Evolutionary conservation across 2,888 invertebrate species (phyloP).

Genomic region (Ormyrus labotus): DNA sequence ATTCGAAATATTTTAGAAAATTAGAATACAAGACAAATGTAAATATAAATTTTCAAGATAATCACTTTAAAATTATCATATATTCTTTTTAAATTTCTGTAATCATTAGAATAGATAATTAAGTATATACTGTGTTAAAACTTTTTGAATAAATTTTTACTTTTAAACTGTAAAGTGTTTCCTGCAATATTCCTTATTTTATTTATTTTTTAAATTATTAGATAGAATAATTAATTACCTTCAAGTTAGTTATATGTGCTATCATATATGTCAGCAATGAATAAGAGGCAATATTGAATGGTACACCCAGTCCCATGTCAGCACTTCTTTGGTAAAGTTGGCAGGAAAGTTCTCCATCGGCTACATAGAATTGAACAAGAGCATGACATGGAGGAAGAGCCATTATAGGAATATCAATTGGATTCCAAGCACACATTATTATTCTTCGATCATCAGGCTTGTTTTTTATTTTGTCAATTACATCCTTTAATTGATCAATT

Average conservation of each 20-base stretch:
- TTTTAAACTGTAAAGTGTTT: constrained; percentile 31
- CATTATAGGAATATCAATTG: constrained; percentile 91
- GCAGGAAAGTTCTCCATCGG: constrained; percentile 89
- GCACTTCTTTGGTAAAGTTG: constrained; percentile 97
- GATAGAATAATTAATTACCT: constrained; percentile 77
- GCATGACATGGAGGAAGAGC: constrained; percentile 98
- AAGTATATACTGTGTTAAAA: background rate
- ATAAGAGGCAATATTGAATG: constrained; percentile 98
- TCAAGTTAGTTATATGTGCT: constrained; percentile 93
- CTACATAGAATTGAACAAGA: constrained; percentile 95
- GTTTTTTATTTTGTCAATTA: constrained; percentile 87
- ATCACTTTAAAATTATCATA: background rate
- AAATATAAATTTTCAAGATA: background rate
- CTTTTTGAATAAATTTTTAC: constrained; percentile 23
- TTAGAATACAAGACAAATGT: background rate
- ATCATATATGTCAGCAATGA: constrained; percentile 96
- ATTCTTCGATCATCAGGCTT: constrained; percentile 93
- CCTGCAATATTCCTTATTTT: constrained; percentile 33
- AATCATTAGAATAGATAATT: background rate
- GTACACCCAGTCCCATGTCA: constrained; percentile 98
- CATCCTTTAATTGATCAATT: constrained; percentile 90
- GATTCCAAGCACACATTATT: constrained; percentile 97
- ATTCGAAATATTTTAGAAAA: background rate
- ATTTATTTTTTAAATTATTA: constrained; percentile 12
- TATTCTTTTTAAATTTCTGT: background rate